Percentiles rank a stretch among this genome's conserved stretches.
phyloP scores from a whole-genome alignment of 2,113 vertebrate species.

The Chaenogobius annularis region DNA sequence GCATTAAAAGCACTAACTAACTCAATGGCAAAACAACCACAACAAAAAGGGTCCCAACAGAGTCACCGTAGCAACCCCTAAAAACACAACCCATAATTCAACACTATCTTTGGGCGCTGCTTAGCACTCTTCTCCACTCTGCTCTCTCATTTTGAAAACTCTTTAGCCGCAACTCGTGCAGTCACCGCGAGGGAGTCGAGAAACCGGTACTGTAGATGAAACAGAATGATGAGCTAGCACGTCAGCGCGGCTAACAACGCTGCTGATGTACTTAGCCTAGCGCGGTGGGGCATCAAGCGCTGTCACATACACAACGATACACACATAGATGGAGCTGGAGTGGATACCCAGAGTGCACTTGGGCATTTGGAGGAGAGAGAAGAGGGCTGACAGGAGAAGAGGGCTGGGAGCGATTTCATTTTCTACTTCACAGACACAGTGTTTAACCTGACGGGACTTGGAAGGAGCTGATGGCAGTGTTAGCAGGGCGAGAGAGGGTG shows the following conservation, averaged over 20 bases:
- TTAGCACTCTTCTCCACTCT: background rate
- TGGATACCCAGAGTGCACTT: slow-evolving; percentile 48
- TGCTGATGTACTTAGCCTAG: slow-evolving; percentile 49
- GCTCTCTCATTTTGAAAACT: slow-evolving; percentile 11
- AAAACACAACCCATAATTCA: background rate
- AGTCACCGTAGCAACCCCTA: background rate
- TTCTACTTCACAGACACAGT: slow-evolving; percentile 20
- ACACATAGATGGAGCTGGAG: slow-evolving; percentile 36
- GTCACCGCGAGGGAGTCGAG: slow-evolving; percentile 49
- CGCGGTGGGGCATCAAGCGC: slow-evolving; percentile 43
- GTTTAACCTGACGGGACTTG: slow-evolving; percentile 50
- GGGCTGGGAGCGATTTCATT: slow-evolving; percentile 52
- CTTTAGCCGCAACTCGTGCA: slow-evolving; percentile 28
- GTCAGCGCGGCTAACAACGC: slow-evolving; percentile 52
- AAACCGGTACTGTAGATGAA: slow-evolving; percentile 55
- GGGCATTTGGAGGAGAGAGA: slow-evolving; percentile 52
- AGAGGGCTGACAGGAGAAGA: slow-evolving; percentile 52
- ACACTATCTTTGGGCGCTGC: background rate
- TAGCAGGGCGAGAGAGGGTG: slow-evolving; percentile 26
- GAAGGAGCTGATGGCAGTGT: slow-evolving; percentile 49
- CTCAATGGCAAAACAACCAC: background rate
- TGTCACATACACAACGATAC: slow-evolving; percentile 38
- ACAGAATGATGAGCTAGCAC: slow-evolving; percentile 55
- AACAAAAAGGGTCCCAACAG: background rate
- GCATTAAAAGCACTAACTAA: too few relatives aligned